Conservation (phyloP, 2,888 invertebrate genomes). For the Athalia circularis region DNA sequence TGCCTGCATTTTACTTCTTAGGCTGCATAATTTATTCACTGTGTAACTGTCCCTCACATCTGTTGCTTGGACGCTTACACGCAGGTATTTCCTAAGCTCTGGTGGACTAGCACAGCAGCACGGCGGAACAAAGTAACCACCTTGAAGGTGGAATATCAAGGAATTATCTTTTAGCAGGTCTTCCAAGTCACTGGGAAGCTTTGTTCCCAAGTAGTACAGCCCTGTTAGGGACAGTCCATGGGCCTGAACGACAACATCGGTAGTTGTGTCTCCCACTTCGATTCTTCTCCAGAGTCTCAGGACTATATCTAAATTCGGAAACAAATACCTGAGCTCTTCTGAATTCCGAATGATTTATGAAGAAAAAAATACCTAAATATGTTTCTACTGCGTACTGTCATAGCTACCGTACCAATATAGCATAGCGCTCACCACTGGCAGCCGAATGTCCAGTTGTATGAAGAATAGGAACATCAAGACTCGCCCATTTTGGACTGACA, state of each 20-base stretch:
- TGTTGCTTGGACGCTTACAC: conserved; percentile 61
- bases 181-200: conserved; percentile 80
- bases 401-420: conserved; percentile 28
- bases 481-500: conserved; percentile 87
- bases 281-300: conserved; percentile 69
- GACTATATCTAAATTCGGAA: conserved; percentile 64
- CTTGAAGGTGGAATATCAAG: conserved; percentile 90
- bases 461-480: conserved; percentile 82
- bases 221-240: conserved; percentile 93
- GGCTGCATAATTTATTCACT: conserved; percentile 81
- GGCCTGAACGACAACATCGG: conserved; percentile 82
- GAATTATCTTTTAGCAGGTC: conserved; percentile 83
- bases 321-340: conserved; percentile 8
- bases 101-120: conserved; percentile 72
- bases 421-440: conserved; percentile 67
- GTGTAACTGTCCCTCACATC: conserved; percentile 86
- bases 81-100: conserved; percentile 68
- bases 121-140: conserved; percentile 86
- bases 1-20: conserved; percentile 76
- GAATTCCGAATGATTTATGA: neutral
- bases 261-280: conserved; percentile 63
- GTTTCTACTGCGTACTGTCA: neutral
- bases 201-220: conserved; percentile 84
- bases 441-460: conserved; percentile 74
- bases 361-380: neutral